Conservation (phyloP, 2,797 vertebrate species). For the Xenentodon cancila region DNA sequence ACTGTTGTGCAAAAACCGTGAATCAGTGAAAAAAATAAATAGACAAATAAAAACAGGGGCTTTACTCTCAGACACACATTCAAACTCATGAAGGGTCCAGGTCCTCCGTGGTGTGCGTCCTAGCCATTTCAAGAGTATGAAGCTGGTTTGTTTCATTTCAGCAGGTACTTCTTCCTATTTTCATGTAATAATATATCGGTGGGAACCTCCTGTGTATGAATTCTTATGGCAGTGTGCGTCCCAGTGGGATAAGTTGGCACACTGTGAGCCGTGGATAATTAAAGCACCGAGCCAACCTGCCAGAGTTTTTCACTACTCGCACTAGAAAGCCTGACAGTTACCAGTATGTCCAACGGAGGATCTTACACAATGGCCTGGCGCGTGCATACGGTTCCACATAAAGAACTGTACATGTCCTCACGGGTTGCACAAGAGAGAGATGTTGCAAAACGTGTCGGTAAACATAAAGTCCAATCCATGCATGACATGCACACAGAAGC, state of each 20-base stretch:
- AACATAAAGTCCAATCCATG: constrained; percentile 25
- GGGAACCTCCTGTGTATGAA: constrained; percentile 19
- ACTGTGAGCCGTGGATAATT: constrained; percentile 53
- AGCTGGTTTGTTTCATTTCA: constrained; percentile 10
- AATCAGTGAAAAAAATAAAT: constrained; percentile 47
- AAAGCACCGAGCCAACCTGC: constrained; percentile 54
- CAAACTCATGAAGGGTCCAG: constrained; percentile 2
- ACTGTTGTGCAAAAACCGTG: constrained; percentile 37
- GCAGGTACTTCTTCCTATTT: constrained; percentile 1
- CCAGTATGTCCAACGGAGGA: constrained; percentile 26
- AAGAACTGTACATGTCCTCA: constrained; percentile 18
- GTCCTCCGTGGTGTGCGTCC: background rate
- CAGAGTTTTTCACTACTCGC: constrained; percentile 38
- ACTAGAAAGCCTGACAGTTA: constrained; percentile 47
- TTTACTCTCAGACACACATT: constrained; percentile 13
- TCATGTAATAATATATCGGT: constrained; percentile 33
- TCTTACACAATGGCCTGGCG: constrained; percentile 42
- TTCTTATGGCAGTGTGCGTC: constrained; percentile 44
- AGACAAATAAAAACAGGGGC: constrained; percentile 2
- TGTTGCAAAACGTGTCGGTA: constrained; percentile 51
- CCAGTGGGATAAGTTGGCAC: constrained; percentile 51
- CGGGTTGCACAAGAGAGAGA: constrained; percentile 40
- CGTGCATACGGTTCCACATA: constrained; percentile 53
- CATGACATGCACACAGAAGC: constrained; percentile 18
- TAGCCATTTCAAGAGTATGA: constrained; percentile 3